Percentiles rank a stretch among this genome's conserved stretches.
These are phyloP conservation scores for Dermolepida albohirtum DNA, from an alignment of 2,888 invertebrate genomes.

Conservation along the genomic window DNA sequence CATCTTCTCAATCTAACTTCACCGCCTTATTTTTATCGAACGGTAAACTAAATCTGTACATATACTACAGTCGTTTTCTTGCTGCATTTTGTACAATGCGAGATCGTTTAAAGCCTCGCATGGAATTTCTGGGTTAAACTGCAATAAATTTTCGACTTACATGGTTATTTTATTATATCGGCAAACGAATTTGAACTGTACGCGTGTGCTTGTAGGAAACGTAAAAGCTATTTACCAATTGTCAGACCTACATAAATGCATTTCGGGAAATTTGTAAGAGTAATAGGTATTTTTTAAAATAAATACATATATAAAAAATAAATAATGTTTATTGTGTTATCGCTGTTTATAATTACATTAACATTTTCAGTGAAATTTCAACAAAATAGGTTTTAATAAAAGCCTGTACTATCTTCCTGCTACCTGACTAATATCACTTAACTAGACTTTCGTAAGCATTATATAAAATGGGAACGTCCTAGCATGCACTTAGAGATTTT, in stretches of 20 bases:
- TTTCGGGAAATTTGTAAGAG: too few relatives aligned
- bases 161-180: slow-evolving; percentile 26
- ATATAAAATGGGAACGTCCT: too few relatives aligned
- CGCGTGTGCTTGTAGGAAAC: background rate
- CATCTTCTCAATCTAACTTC: slow-evolving; percentile 11
- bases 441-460: too few relatives aligned
- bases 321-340: too few relatives aligned
- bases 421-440: too few relatives aligned
- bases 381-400: too few relatives aligned
- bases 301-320: background rate
- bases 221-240: slow-evolving; percentile 10
- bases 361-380: too few relatives aligned
- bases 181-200: slow-evolving; percentile 11
- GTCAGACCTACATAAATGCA: background rate
- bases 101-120: background rate
- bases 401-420: too few relatives aligned
- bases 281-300: too few relatives aligned
- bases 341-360: too few relatives aligned
- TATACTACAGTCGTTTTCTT: slow-evolving; percentile 1
- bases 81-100: background rate
- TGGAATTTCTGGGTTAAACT: slow-evolving; percentile 9
- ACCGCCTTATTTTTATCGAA: slow-evolving; percentile 9
- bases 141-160: slow-evolving; percentile 27
- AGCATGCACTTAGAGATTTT: too few relatives aligned
- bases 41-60: slow-evolving; percentile 1